Evolutionary conservation across 2,797 vertebrate genomes (phyloP), one percentile per base, ranked within the genome.

Genomic region (Nannoperca australis): DNA sequence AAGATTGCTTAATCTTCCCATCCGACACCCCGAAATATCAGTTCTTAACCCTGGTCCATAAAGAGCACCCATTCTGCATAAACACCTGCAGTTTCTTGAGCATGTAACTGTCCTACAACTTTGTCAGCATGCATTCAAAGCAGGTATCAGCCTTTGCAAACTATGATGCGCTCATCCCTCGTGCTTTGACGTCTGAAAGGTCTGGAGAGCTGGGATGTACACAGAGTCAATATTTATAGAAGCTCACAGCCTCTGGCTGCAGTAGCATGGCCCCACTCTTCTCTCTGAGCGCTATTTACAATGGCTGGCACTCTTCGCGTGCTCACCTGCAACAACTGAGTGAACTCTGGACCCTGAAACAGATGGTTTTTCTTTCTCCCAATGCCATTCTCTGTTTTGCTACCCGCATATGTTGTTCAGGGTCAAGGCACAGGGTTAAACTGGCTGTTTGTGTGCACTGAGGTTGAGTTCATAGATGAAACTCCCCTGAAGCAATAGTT

Each of bases 261-360:
- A 59, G 64, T 22, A 30, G 70, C 77, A 55, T 18, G 74, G 70
- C 75, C 72, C 55, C 15, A 70, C 80, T 81, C 59, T 70, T 69
- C 84, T 78, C 84, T 81, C 74, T 15, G 40, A 74, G 40, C 76
- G 24, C 44, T 82, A 42, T 93, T 90, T 87, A 73, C 84, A 76
- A 81, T 79, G 70, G 59, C 76, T 70, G 83, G 65, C 76, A 59
- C 82, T 44, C 70, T 54, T 73, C 70, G 70, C 73, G 75, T 8
- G 74, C 70, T 89, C 81, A 86, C 82, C 85, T 86, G 77, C 65
- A 72, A 53, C 68, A n/a, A 50, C 49, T 42, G 59, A 68, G 55
- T 87, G 90, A 91, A 90, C 90, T 87, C 83, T 91, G 87, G 84
- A 88, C 88, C 70, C 68, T 91, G 81, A 80, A 84, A 76, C 81